phyloP scores from a whole-genome alignment of 2,888 invertebrate genomes.

The Dioctria rufipes region DNA sequence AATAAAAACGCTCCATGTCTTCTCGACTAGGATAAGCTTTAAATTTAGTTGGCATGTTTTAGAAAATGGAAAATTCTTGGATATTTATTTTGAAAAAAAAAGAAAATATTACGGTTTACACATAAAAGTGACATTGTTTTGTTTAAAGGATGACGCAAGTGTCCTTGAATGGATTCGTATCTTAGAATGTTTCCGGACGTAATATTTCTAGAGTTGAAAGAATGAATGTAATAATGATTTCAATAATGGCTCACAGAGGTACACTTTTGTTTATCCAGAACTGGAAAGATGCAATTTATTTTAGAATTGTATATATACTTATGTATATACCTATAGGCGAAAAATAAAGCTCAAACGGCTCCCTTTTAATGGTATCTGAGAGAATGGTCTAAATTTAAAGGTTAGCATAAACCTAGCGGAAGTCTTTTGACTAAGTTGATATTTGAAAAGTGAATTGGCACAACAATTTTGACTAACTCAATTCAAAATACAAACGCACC shows the following conservation, averaged over 20 bases:
- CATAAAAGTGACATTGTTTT: constrained; percentile 35
- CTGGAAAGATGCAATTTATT: constrained; percentile 1
- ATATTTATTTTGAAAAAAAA: constrained; percentile 28
- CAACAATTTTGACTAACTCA: too few species aligned
- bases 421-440: too few species aligned
- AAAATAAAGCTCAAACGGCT: not conserved
- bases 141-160: constrained; percentile 29
- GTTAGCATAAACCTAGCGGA: too few species aligned
- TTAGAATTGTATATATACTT: not conserved
- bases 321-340: too few species aligned
- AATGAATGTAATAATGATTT: constrained; percentile 35
- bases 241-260: constrained; percentile 36
- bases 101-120: constrained; percentile 38
- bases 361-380: not conserved
- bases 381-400: too few species aligned
- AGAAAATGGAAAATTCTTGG: constrained; percentile 11
- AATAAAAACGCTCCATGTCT: constrained; percentile 26
- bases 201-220: constrained; percentile 17
- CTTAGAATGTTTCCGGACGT: not conserved
- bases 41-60: constrained; percentile 37
- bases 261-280: constrained; percentile 10
- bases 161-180: constrained; percentile 34
- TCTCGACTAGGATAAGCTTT: constrained; percentile 34
- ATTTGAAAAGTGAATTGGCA: too few species aligned
- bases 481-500: too few species aligned